Evolutionary conservation across 2,888 invertebrate genomes (phyloP).

Genomic region (Bembecia ichneumoniformis): DNA sequence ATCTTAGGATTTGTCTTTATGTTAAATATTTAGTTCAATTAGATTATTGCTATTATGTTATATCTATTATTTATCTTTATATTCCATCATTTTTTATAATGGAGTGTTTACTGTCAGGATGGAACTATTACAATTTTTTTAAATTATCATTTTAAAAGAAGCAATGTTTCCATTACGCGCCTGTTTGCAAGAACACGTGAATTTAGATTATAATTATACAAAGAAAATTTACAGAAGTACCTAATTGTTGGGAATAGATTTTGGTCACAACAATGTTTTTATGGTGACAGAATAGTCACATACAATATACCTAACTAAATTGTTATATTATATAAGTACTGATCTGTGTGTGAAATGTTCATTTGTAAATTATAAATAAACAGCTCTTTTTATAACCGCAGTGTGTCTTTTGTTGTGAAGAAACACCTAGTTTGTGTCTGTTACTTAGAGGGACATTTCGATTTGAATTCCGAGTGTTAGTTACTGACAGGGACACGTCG

Average conservation of each 20-base stretch:
- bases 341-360: conserved; percentile 38
- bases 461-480: too few species aligned
- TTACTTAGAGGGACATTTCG: background rate
- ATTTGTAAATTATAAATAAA: conserved; percentile 69
- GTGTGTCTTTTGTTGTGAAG: background rate
- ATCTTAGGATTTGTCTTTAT: conserved; percentile 58
- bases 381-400: conserved; percentile 61
- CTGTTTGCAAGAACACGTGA: conserved; percentile 21
- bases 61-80: conserved; percentile 70
- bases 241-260: conserved; percentile 28
- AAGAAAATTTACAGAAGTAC: conserved; percentile 22
- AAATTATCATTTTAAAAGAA: conserved; percentile 31
- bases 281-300: conserved; percentile 26
- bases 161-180: conserved; percentile 27
- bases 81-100: conserved; percentile 52
- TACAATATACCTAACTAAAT: too few species aligned
- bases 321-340: too few species aligned
- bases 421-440: background rate
- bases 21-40: conserved; percentile 67
- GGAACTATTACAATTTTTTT: conserved; percentile 13
- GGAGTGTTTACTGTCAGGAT: conserved; percentile 31
- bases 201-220: background rate
- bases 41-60: conserved; percentile 62
- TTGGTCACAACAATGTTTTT: conserved; percentile 40
- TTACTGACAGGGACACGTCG: too few species aligned